Percentiles rank a stretch among this genome's conserved stretches.
phyloP scores from a whole-genome alignment of 2,113 vertebrate species.

The Micronisus gabar region DNA sequence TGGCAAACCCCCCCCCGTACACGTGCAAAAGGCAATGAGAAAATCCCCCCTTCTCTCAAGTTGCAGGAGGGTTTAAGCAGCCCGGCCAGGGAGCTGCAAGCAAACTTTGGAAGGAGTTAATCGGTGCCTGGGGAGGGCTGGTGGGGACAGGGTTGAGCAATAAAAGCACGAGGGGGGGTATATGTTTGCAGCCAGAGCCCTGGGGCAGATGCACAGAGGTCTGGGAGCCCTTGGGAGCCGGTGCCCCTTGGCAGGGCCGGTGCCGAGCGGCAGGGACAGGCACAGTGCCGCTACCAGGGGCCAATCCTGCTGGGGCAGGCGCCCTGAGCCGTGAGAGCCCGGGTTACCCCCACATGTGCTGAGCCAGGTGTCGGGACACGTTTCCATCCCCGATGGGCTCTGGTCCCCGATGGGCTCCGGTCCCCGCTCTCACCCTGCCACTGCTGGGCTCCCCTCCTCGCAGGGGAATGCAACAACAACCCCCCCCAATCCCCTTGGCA shows the following conservation, averaged over 20 bases:
- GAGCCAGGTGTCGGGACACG: rapidly evolving
- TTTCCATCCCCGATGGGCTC: neutral
- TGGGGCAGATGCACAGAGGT: neutral
- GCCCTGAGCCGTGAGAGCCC: neutral
- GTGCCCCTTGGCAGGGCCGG: neutral
- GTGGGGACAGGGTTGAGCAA: neutral
- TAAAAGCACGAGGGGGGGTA: rapidly evolving
- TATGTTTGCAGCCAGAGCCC: neutral
- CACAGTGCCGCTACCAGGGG: neutral
- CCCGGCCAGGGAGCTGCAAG: neutral
- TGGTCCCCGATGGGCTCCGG: rapidly evolving
- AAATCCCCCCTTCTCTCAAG: neutral
- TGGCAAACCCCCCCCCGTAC: rapidly evolving
- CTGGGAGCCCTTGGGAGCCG: neutral
- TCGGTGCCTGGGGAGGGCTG: neutral
- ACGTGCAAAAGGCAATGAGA: rapidly evolving
- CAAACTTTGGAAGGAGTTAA: neutral
- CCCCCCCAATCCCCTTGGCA: too few relatives aligned
- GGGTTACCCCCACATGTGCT: rapidly evolving
- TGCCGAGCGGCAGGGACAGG: rapidly evolving
- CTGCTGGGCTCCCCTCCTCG: neutral
- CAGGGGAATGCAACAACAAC: neutral
- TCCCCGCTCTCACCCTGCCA: neutral
- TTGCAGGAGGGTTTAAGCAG: neutral
- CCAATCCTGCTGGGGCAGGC: neutral